These are phyloP conservation scores for Zootermopsis nevadensis DNA, from an alignment of 2,888 invertebrate genomes.

Conservation along the genomic window DNA sequence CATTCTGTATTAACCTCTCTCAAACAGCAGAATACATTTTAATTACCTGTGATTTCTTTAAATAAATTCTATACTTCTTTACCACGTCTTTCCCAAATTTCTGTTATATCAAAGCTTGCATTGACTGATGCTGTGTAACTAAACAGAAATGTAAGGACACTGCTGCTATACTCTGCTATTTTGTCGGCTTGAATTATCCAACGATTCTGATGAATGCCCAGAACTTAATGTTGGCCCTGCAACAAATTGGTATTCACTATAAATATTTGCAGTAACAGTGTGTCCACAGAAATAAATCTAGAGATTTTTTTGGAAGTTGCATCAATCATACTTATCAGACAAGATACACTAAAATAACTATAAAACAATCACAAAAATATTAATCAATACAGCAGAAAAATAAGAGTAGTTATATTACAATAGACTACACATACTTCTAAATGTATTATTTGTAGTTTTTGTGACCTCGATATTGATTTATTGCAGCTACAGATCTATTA, in stretches of 20 bases:
- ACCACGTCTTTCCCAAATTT: not conserved
- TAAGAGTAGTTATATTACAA: no score
- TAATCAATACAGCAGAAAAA: no score
- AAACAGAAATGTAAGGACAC: not conserved
- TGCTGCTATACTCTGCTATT: conserved; percentile 49
- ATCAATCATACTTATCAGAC: no score
- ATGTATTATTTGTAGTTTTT: no score
- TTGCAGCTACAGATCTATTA: no score
- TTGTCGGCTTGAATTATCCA: conserved; percentile 59
- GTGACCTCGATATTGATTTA: no score
- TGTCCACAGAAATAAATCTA: not conserved
- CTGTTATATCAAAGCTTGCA: not conserved
- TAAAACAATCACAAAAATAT: no score
- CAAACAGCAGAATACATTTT: not conserved
- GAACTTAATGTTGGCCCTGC: conserved; percentile 70
- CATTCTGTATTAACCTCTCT: not conserved
- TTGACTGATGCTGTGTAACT: not conserved
- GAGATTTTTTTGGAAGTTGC: not conserved
- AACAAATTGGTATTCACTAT: not conserved
- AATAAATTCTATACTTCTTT: not conserved
- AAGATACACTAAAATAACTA: no score
- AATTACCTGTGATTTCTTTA: not conserved
- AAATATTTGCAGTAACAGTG: not conserved
- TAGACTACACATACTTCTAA: no score
- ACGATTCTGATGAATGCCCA: conserved; percentile 71